Base-by-base conservation (phyloP, 1,140 invertebrate species). In the Panagrolaimus sp. region DNA sequence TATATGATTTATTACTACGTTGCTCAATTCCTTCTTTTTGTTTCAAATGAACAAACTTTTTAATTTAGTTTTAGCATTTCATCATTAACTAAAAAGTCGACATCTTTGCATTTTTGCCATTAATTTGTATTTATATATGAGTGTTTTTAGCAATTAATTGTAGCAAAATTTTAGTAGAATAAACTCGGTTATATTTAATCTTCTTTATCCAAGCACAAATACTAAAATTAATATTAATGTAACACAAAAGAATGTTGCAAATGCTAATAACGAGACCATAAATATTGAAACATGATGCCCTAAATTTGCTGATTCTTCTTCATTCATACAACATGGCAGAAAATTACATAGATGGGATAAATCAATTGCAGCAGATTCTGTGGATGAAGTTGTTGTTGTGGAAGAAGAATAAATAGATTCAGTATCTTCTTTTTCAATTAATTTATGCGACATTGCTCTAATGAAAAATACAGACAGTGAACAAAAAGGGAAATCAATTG, bases 201-300 rank as follows among this genome's bases (percentile, higher is more conserved):
- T 38, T 38, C 31, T 38, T 38, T 66, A 74, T 23, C 73, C 73
- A 13, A 74, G 44, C 9, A 74, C 57, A 67, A 74, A 74, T 23
- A 74, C 70, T 13, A 74, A 46, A 57, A 74, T 66, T 13, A 74
- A 47, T 42, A 74, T 74, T n/a, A 74, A 62, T 38, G 70, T 74
- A 20, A 74, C 73, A 63, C 73, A 74, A 45, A 74, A 74, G 45
- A 74, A 74, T 9, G 73, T 74, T 9, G 73, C 73, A 57, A 74
- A 74, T 4, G 73, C 73, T 5, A 74, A 67, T 14, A 74, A 43
- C 20, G 70, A 71, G 9, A 74, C 73, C 73, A 74, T 74, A 47
- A 72, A 74, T 16, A 74, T 72, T 2, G 73, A 74, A 43, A 74
- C 73, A 20, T 74, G 73, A 53, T 74, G 73, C 1, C 73, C 73